These are phyloP conservation scores for Hipparchia semele DNA, from an alignment of 2,888 invertebrate genomes.

Conservation along the genomic window DNA sequence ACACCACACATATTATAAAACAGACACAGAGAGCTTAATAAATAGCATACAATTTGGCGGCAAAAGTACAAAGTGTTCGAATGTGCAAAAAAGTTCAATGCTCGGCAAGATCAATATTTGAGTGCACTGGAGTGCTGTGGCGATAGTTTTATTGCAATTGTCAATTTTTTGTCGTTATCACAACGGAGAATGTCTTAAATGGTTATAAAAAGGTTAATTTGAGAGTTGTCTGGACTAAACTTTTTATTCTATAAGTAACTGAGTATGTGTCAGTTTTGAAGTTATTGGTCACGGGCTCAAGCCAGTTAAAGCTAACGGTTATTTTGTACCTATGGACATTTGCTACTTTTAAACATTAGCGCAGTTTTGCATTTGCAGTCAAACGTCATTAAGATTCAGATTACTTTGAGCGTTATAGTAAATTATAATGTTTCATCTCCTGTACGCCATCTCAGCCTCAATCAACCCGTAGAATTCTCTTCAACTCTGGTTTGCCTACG, in stretches of 20 bases:
- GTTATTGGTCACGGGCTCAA: neutral
- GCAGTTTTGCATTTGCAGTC: too few relatives aligned
- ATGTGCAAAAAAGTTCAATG: slow-evolving; percentile 18
- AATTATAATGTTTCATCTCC: slow-evolving; percentile 38
- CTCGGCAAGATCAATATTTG: slow-evolving; percentile 19
- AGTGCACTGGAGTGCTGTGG: neutral
- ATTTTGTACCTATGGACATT: neutral
- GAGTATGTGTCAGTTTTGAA: neutral
- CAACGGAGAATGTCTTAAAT: neutral
- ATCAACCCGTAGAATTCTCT: slow-evolving; percentile 44
- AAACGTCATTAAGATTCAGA: neutral
- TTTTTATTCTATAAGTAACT: too few relatives aligned
- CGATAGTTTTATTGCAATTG: slow-evolving; percentile 1
- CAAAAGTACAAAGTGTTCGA: too few relatives aligned
- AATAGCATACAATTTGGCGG: too few relatives aligned
- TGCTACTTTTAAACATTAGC: too few relatives aligned
- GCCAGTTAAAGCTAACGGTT: too few relatives aligned
- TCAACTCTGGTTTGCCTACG: slow-evolving; percentile 65
- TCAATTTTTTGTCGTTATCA: neutral
- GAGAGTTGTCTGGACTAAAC: too few relatives aligned
- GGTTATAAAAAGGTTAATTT: neutral
- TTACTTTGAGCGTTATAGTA: neutral
- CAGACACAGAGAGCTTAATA: too few relatives aligned
- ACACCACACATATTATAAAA: too few relatives aligned
- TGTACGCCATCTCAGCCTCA: slow-evolving; percentile 28